Evolutionary conservation across 2,888 invertebrate genomes (phyloP).

Genomic region (Drosophila colorata): DNA sequence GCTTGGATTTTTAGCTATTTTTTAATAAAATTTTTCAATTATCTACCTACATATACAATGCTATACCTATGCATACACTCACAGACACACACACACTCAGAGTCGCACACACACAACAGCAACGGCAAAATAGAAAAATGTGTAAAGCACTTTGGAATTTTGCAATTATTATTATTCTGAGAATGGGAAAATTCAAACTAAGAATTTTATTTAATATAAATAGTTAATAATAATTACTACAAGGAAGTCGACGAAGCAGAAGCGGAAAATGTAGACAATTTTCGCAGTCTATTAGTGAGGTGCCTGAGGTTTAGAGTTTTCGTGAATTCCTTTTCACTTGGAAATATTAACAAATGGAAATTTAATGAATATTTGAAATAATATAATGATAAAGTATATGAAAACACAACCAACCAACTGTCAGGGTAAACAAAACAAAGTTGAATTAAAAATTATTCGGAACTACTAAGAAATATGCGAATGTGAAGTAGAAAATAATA

Average conservation of each 20-base stretch:
- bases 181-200: slow-evolving; percentile 20
- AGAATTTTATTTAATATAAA: slow-evolving; percentile 39
- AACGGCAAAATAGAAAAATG: slow-evolving; percentile 7
- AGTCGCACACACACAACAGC: slow-evolving; percentile 17
- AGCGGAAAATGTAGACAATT: background rate
- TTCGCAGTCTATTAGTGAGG: background rate
- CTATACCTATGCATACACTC: slow-evolving; percentile 22
- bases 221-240: background rate
- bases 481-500: no score
- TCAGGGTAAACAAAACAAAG: no score
- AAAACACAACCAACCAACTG: no score
- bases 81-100: slow-evolving; percentile 8
- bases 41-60: slow-evolving; percentile 38
- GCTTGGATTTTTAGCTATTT: slow-evolving; percentile 39
- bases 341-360: background rate
- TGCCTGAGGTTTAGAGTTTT: background rate
- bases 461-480: no score
- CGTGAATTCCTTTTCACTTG: background rate
- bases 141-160: slow-evolving; percentile 48
- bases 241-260: background rate
- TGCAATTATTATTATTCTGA: slow-evolving; percentile 47
- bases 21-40: slow-evolving; percentile 59
- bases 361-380: background rate
- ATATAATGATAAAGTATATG: no score
- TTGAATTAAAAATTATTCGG: no score